These are phyloP conservation scores for Drosophila atripex DNA, from an alignment of 2,888 invertebrate species.

Conservation along the genomic window DNA sequence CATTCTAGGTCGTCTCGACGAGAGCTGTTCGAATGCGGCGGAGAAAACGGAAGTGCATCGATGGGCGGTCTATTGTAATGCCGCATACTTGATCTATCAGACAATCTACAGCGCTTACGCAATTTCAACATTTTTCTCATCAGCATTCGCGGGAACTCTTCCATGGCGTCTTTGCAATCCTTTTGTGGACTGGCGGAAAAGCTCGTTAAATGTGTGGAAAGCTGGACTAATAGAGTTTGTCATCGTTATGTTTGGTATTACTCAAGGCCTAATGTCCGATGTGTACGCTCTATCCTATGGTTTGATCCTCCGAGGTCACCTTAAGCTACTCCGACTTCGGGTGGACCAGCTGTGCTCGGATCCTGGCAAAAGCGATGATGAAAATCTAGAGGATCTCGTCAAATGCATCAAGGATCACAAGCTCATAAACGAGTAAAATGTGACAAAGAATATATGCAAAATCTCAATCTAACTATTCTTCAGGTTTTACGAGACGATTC, in stretches of 20 bases:
- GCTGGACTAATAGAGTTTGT: conserved; percentile 33
- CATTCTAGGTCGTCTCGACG: conserved; percentile 30
- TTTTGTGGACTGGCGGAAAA: conserved; percentile 42
- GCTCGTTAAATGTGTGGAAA: conserved; percentile 12
- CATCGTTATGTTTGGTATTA: conserved; percentile 4
- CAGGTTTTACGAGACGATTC: conserved; percentile 20
- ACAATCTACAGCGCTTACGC: conserved; percentile 28
- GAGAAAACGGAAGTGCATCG: conserved; percentile 41
- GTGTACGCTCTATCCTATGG: conserved; percentile 18
- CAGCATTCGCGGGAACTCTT: conserved; percentile 2
- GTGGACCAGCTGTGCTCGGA: conserved; percentile 23
- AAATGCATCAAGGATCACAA: conserved; percentile 36
- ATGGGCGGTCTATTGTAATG: conserved; percentile 37
- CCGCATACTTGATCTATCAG: conserved; percentile 32
- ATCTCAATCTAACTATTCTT: background rate
- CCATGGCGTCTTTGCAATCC: conserved; percentile 53
- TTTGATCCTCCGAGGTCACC: conserved; percentile 17
- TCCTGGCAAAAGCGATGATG: background rate
- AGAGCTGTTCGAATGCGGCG: conserved; percentile 10
- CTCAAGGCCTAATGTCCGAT: conserved; percentile 38
- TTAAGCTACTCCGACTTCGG: conserved; percentile 5
- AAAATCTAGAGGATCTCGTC: conserved; percentile 15
- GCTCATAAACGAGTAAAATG: conserved; percentile 18
- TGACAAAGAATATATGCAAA: accelerated
- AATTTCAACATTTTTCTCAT: conserved; percentile 12